These are phyloP conservation scores for Hylia prasina DNA, from an alignment of 2,113 vertebrate genomes.

Conservation along the genomic window DNA sequence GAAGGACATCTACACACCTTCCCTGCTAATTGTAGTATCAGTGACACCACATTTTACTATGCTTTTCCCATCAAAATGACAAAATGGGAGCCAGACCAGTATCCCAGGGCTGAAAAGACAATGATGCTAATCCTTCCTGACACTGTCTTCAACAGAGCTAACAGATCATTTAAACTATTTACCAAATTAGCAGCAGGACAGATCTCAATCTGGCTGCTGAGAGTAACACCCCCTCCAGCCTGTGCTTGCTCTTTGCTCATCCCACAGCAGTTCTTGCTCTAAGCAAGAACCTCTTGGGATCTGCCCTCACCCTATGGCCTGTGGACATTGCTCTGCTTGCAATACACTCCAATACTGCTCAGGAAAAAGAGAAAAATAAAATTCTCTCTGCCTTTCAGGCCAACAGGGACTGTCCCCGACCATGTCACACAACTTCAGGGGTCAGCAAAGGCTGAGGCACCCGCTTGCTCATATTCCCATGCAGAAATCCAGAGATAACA, in stretches of 20 bases:
- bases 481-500: background rate
- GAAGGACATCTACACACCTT: background rate
- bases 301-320: background rate
- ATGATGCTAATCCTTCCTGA: slow-evolving; percentile 7
- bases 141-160: background rate
- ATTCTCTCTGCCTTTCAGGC: background rate
- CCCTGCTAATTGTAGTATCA: background rate
- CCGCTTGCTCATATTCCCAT: background rate
- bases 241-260: background rate
- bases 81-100: background rate
- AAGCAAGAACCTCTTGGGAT: background rate
- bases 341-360: background rate
- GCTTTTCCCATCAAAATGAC: background rate
- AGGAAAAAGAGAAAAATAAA: background rate
- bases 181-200: background rate
- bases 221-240: background rate
- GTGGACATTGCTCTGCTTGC: background rate
- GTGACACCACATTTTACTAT: background rate
- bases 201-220: background rate
- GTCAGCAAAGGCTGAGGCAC: background rate
- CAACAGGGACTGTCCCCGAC: background rate
- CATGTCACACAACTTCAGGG: rapidly evolving
- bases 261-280: background rate
- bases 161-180: background rate
- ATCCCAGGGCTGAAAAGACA: background rate